Evolutionary conservation across 2,888 invertebrate genomes (phyloP), one percentile per base, ranked within the genome.

Genomic region (Eupithecia abbreviata): DNA sequence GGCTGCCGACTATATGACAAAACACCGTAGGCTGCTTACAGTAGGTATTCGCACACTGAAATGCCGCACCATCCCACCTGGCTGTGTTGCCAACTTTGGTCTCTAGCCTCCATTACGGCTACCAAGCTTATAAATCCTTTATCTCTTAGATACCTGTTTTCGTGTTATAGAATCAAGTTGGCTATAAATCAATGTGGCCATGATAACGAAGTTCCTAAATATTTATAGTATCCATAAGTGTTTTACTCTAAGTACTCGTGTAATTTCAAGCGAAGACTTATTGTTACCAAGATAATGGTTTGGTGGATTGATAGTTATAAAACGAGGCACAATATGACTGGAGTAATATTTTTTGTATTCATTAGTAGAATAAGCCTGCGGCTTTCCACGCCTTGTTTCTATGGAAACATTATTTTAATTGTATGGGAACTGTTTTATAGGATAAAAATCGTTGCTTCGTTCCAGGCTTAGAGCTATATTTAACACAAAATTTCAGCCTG

Each of bases 261-360:
- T 30, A 30, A 30, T 62, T 62, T 30, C 62, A 10, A 30, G 62
- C 10, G 30, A 62, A 62, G 30, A 62, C 12, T 62, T 62, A 62
- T 62, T 62, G 62, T 30, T 30, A 62, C 62, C 18, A 58, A 58
- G 15, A 43, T 43, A 71, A 77, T 77, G 77, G 74, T 77, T 74
- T 77, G 77, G 74, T 74, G 51, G 62, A 15, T 74, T 6, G 65
- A 77, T 45, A 74, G 66, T 51, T 77, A 72, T 30, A 41, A 45
- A 72, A 55, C 77, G n/a, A 62, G n/a, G 5, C 49, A 68, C 71
- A 43, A 9, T 7, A 65, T 72, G 7, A 68, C 1, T 30, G 68
- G 74, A 30, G 77, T 74, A 77, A 58, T 58, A 62, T 10, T 13
- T 70, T 55, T 42, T 69, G 18, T 0, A 30, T 62, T 2, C 12